These are phyloP conservation scores for Lycodopsis pacificus DNA, from an alignment of 2,797 vertebrate species.

Conservation along the genomic window DNA sequence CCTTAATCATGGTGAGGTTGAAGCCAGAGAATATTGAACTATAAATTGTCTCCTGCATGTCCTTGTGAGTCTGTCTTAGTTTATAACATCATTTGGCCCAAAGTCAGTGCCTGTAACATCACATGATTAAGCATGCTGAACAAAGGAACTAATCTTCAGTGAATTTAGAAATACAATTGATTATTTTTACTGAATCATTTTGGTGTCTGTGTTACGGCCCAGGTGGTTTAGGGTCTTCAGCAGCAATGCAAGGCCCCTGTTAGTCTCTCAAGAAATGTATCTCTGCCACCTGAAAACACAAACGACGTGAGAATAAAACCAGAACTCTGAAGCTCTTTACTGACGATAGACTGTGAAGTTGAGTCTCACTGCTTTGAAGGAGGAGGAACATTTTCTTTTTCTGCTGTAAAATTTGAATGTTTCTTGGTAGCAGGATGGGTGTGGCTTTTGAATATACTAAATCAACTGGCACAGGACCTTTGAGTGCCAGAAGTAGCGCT, in stretches of 20 bases:
- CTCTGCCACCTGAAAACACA: neutral
- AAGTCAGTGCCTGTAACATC: too few species aligned
- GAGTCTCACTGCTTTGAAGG: neutral
- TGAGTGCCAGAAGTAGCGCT: neutral
- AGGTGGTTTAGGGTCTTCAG: constrained; percentile 10
- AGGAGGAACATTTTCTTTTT: neutral
- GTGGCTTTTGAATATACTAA: neutral
- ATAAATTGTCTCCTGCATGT: neutral
- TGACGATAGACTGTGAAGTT: neutral
- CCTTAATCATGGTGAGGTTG: neutral
- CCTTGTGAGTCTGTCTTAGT: neutral
- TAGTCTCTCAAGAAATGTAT: neutral
- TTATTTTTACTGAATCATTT: neutral
- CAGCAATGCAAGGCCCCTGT: neutral
- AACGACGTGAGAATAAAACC: neutral
- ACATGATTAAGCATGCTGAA: too few species aligned
- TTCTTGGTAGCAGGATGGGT: neutral
- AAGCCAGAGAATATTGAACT: constrained; percentile 5
- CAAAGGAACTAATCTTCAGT: too few species aligned
- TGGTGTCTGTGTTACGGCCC: neutral
- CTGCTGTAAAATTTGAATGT: neutral
- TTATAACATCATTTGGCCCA: too few species aligned
- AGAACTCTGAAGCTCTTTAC: neutral
- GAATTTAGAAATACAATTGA: too few species aligned
- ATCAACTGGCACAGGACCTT: neutral